phyloP scores from a whole-genome alignment of 2,888 invertebrate species.

The Caenorhabditis sinica region DNA sequence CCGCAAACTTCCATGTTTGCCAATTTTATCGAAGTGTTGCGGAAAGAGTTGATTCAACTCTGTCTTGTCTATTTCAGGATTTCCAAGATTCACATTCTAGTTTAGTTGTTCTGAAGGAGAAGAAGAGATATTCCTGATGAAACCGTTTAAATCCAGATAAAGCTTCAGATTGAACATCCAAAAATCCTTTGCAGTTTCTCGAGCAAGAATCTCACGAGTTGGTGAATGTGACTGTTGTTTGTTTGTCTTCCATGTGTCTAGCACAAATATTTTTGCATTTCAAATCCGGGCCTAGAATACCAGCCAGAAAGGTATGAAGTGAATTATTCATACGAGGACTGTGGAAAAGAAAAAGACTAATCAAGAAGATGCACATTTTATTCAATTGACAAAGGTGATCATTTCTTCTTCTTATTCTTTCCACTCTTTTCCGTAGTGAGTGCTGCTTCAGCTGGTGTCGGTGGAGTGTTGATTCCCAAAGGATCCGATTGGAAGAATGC shows the following conservation, averaged over 20 bases:
- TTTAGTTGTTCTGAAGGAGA: not conserved
- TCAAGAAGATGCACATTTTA: not conserved
- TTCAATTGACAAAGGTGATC: not conserved
- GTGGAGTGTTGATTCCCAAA: slow-evolving; percentile 41
- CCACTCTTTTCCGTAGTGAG: slow-evolving; percentile 17
- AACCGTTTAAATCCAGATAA: too few species aligned
- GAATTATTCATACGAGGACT: too few species aligned
- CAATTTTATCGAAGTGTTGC: slow-evolving; percentile 24
- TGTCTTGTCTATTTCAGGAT: not conserved
- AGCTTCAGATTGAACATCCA: not conserved
- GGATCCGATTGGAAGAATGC: slow-evolving; percentile 31
- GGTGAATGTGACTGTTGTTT: not conserved
- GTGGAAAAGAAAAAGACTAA: too few species aligned
- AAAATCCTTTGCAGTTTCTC: not conserved
- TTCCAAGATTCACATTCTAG: not conserved
- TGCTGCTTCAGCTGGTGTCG: slow-evolving; percentile 16
- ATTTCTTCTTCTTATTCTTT: slow-evolving; percentile 8
- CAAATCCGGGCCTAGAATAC: too few species aligned
- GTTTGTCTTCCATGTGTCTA: not conserved
- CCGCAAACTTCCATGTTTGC: slow-evolving; percentile 47
- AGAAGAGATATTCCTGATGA: not conserved
- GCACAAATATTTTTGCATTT: not conserved
- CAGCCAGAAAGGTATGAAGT: too few species aligned
- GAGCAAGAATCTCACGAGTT: not conserved
- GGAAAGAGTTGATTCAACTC: slow-evolving; percentile 4